A percentile compares a stretch with the other conserved stretches of the same genome.
phyloP scores from a whole-genome alignment of 1,140 invertebrate species.

The Drosophila quadrilineata region DNA sequence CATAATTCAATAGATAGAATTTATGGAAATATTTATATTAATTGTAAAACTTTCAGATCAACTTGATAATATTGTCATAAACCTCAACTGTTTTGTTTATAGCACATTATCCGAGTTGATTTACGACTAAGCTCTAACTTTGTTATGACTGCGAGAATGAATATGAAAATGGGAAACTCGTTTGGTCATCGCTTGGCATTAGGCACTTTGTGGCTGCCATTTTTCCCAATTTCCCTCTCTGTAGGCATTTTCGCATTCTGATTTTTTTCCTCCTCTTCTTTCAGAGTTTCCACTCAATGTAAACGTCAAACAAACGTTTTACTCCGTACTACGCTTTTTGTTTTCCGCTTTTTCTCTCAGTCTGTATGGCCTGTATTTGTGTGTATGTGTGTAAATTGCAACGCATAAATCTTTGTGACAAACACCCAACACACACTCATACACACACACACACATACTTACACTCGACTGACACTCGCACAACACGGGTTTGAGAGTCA shows the following conservation, averaged over 20 bases:
- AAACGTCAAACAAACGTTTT: constrained; percentile 65
- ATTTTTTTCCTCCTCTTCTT: constrained; percentile 9
- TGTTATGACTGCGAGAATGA: constrained; percentile 4
- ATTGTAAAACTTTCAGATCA: no score
- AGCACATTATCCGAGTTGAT: no score
- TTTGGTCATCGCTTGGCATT: constrained; percentile 22
- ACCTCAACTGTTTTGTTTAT: no score
- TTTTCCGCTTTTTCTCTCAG: not conserved
- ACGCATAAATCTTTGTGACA: constrained; percentile 76
- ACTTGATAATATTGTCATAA: no score
- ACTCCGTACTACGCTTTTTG: constrained; percentile 40
- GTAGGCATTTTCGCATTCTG: constrained; percentile 46
- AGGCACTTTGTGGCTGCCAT: constrained; percentile 22
- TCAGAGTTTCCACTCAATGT: constrained; percentile 71
- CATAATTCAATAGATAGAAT: not conserved
- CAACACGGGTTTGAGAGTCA: constrained; percentile 40
- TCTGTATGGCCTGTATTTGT: constrained; percentile 44
- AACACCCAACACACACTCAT: constrained; percentile 45
- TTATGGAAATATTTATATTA: no score
- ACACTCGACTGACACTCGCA: no score
- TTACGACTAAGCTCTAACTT: not conserved
- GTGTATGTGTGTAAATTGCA: constrained; percentile 69
- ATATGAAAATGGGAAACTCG: not conserved
- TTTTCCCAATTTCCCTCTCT: constrained; percentile 27
- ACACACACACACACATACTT: constrained; percentile 6